These are phyloP conservation scores for Sula dactylatra DNA, from an alignment of 2,113 vertebrate genomes.

Conservation along the genomic window DNA sequence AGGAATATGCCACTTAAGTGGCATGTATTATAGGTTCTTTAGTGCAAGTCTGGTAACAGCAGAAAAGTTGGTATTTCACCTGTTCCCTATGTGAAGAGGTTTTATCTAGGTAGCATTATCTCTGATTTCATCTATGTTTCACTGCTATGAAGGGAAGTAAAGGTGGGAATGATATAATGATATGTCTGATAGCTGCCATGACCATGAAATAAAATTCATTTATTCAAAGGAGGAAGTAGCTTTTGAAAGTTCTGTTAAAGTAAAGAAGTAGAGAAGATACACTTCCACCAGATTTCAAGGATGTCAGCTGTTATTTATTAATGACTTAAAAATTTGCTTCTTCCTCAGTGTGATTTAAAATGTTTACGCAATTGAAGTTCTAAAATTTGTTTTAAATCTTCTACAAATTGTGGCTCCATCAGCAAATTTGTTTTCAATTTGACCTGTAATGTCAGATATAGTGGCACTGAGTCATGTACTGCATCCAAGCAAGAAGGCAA, in stretches of 20 bases:
- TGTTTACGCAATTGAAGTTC: background rate
- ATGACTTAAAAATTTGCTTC: background rate
- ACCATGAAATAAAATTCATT: background rate
- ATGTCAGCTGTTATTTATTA: background rate
- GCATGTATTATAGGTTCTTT: background rate
- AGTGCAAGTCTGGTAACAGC: background rate
- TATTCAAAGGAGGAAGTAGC: background rate
- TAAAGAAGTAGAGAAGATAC: background rate
- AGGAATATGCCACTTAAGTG: background rate
- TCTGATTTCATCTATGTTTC: background rate
- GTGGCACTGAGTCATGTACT: background rate
- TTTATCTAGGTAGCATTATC: background rate
- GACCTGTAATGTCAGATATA: constrained; percentile 9
- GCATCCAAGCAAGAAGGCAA: constrained; percentile 21
- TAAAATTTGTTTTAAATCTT: constrained; percentile 6
- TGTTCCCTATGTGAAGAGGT: background rate
- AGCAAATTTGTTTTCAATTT: constrained; percentile 40
- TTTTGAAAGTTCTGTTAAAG: background rate
- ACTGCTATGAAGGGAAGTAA: background rate
- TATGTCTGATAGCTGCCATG: background rate
- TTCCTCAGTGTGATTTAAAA: background rate
- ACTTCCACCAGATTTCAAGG: background rate
- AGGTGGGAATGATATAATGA: background rate
- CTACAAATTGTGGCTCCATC: constrained; percentile 17
- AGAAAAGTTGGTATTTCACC: background rate